Evolutionary conservation across 2,888 invertebrate genomes (phyloP), one percentile per base, ranked within the genome.

Genomic region (Plemyria rubiginata): DNA sequence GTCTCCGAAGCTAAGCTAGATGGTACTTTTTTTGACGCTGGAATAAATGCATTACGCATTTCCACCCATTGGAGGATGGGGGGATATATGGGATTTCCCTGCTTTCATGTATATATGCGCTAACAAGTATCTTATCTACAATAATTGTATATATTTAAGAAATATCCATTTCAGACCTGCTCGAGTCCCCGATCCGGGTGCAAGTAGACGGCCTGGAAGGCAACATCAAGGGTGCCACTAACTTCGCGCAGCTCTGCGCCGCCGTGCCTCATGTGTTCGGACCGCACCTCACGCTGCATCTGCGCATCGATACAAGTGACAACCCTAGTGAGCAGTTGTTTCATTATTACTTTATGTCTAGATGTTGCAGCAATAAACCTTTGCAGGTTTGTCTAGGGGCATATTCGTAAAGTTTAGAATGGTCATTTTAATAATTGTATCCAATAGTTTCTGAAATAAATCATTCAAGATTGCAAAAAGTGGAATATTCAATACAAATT

Each of bases 261-360:
- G 86, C 85, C 40, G 84, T 85, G 62, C 90, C 89, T 50, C 90
- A 88, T 70, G 81, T 78, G 50, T 86, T 86, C 70, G 92, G 90
- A 0, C 90, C 92, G 0, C 90, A 92, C 46, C 82, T 93, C 54
- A 86, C 88, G 29, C 81, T 93, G 63, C 85, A 85, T 1, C 70
- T 92, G 56, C 88, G 88, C 43, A 74, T 88, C 48, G 81, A 81
- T 53, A 77, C 79, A 0, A 28, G 54, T 3, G 60, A 61, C 12
- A 78, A 68, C 36, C 78, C 78, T 56, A 84, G 85, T 85, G 66
- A 9, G 68, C 36, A 2, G 7, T 22, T 22, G 22, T 22, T 22
- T 22, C 3, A 22, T 22, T 22, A 22, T 22, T 22, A 22, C 22
- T 22, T 22, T 3, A 22, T 22, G 22, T 22, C 22, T 22, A 22